Conservation (phyloP, 2,888 invertebrate genomes). For the Conus canariensis region DNA sequence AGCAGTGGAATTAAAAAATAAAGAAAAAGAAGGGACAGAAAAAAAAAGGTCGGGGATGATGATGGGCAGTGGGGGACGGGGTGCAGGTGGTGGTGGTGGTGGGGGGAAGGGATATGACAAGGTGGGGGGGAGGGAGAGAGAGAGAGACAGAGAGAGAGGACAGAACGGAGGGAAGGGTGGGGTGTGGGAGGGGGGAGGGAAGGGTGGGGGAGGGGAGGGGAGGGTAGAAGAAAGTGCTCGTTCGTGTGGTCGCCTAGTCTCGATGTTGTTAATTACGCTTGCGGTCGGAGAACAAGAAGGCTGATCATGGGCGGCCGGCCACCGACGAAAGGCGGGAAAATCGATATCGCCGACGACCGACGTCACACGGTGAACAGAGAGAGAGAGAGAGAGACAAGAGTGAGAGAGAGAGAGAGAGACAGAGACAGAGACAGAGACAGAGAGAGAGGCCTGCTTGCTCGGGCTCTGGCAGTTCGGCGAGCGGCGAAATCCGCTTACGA, state of each 20-base stretch:
- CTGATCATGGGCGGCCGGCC: background rate
- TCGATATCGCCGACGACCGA: background rate
- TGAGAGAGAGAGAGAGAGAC: too few relatives aligned
- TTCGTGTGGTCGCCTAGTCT: background rate
- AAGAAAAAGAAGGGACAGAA: too few relatives aligned
- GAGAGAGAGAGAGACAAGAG: background rate
- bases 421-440: background rate
- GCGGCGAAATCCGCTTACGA: constrained; percentile 1
- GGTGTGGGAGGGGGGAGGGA: background rate
- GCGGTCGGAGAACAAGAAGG: background rate
- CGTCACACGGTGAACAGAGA: background rate
- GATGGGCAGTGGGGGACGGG: background rate
- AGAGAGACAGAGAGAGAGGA: background rate
- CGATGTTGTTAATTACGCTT: too few relatives aligned
- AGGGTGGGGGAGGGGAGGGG: background rate
- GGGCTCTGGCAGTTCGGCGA: background rate
- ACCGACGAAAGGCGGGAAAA: background rate
- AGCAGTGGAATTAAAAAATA: background rate
- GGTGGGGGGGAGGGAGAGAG: background rate
- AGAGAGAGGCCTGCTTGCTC: too few relatives aligned
- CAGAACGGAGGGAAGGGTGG: background rate
- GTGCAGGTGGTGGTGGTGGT: background rate
- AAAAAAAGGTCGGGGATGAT: background rate
- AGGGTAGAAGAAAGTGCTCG: background rate
- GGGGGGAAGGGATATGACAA: too few relatives aligned